Evolutionary conservation across 1,140 invertebrate genomes (phyloP).

Genomic region (Drosophila saltans): DNA sequence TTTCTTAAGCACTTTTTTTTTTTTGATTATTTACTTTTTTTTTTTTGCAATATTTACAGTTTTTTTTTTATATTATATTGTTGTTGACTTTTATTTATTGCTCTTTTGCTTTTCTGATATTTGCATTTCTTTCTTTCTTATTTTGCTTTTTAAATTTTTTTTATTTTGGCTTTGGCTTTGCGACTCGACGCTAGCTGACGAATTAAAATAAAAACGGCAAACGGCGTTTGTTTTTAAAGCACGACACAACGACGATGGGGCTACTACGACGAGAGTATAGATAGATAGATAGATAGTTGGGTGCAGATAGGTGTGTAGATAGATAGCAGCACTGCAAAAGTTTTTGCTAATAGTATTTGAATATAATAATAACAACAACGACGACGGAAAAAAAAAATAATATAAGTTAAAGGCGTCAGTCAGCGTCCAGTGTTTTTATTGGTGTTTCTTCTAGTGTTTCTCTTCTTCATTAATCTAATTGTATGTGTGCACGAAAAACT

Average conservation of each 20-base stretch:
- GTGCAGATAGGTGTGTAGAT: conserved; percentile 7
- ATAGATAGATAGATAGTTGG: conserved; percentile 45
- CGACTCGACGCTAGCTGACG: conserved; percentile 51
- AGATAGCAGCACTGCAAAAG: conserved; percentile 9
- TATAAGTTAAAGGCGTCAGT: conserved; percentile 13
- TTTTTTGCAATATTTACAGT: conserved; percentile 60
- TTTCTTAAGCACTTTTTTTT: conserved; percentile 14
- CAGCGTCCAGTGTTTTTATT: conserved; percentile 17
- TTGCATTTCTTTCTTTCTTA: conserved; percentile 24
- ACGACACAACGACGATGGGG: conserved; percentile 38
- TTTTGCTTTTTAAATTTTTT: conserved; percentile 23
- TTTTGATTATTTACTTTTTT: conserved; percentile 39
- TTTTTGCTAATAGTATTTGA: conserved; percentile 5
- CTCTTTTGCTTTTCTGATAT: conserved; percentile 7
- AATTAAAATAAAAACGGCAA: conserved; percentile 56
- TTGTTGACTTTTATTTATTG: conserved; percentile 48
- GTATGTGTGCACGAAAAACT: conserved; percentile 74
- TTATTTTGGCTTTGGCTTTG: conserved; percentile 24
- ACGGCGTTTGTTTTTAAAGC: conserved; percentile 58
- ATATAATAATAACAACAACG: conserved; percentile 27
- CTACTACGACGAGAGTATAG: conserved; percentile 33
- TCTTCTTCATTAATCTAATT: conserved; percentile 40
- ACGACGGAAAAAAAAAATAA: conserved; percentile 22
- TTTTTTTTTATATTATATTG: conserved; percentile 22
- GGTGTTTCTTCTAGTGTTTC: conserved; percentile 27